phyloP scores from a whole-genome alignment of 2,888 invertebrate genomes.

The Erpobdella octoculata region DNA sequence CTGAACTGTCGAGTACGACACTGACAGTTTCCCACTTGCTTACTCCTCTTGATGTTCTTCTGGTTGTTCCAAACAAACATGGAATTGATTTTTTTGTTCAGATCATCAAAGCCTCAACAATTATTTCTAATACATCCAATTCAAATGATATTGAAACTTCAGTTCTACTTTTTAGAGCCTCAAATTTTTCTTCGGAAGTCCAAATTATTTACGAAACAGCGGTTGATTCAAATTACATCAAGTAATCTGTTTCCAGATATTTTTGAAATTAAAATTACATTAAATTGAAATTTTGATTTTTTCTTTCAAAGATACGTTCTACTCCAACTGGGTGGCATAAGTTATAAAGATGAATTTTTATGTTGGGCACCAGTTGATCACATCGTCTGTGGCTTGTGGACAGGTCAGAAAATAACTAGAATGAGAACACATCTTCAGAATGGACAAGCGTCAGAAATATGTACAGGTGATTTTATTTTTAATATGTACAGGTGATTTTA shows the following conservation, averaged over 20 bases:
- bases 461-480: constrained; percentile 15
- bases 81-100: constrained; percentile 13
- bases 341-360: constrained; percentile 21
- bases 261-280: not conserved
- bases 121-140: constrained; percentile 12
- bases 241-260: constrained; percentile 13
- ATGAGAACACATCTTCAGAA: constrained; percentile 22
- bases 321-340: constrained; percentile 30
- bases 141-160: constrained; percentile 12
- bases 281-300: not conserved
- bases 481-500: not conserved
- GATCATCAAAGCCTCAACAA: not conserved
- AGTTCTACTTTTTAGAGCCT: constrained; percentile 22
- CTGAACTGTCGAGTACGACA: not conserved
- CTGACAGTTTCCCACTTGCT: constrained; percentile 11
- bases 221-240: constrained; percentile 23
- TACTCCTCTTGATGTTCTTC: constrained; percentile 24
- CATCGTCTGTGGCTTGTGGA: constrained; percentile 28
- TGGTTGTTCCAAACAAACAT: constrained; percentile 12
- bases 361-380: constrained; percentile 30
- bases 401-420: not conserved
- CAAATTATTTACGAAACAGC: constrained; percentile 18
- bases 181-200: not conserved
- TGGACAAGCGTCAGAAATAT: constrained; percentile 25
- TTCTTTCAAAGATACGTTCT: constrained; percentile 13